A percentile compares a stretch with the other conserved stretches of the same genome.
Evolutionary conservation across 2,888 invertebrate genomes (phyloP).

Genomic region (Podotricha telesiphe): DNA sequence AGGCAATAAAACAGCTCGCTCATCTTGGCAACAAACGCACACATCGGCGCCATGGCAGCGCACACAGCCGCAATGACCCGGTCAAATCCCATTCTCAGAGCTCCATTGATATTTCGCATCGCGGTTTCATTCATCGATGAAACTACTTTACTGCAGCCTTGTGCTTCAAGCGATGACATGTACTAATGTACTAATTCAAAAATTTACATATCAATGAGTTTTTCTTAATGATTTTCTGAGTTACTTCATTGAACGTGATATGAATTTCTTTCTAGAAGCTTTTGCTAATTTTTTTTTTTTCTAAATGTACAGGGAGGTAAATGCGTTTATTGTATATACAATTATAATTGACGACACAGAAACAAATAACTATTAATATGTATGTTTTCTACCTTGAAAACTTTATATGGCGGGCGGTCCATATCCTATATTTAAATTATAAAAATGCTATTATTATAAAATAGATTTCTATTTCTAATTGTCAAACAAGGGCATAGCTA

Average conservation of each 20-base stretch:
- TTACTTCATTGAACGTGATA: background rate
- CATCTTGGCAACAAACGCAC: conserved; percentile 47
- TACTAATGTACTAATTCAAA: background rate
- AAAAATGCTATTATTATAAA: background rate
- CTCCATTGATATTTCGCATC: conserved; percentile 79
- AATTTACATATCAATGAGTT: background rate
- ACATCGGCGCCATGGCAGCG: conserved; percentile 43
- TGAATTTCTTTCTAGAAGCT: no score
- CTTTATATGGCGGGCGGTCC: no score
- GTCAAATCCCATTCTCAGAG: conserved; percentile 74
- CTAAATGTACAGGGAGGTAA: no score
- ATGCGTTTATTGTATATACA: no score
- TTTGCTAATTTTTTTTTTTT: no score
- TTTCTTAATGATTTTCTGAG: background rate
- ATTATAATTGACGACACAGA: background rate
- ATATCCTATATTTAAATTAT: background rate
- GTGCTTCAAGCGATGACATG: conserved; percentile 19
- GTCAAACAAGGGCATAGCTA: background rate
- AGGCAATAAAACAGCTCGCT: conserved; percentile 26
- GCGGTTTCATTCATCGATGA: conserved; percentile 78
- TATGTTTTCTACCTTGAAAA: background rate
- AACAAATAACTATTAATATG: background rate
- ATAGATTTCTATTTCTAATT: background rate
- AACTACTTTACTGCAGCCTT: conserved; percentile 48
- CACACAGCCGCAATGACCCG: conserved; percentile 69